These are phyloP conservation scores for Scalopus aquaticus DNA, from an alignment of 2,113 vertebrate genomes.

Conservation along the genomic window DNA sequence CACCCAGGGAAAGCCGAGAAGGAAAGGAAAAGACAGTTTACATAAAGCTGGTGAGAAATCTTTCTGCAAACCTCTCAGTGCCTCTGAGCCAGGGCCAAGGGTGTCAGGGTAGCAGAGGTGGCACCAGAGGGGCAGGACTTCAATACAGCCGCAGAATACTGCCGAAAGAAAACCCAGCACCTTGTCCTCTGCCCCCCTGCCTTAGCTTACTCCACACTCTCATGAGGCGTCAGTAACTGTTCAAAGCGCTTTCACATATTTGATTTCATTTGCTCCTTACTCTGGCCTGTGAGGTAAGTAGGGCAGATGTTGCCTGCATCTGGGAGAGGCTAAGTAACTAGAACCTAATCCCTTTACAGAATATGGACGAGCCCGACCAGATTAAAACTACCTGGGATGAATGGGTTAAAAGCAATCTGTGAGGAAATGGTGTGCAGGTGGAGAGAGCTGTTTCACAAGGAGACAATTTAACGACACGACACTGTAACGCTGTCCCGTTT, in stretches of 20 bases:
- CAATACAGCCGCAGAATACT: background rate
- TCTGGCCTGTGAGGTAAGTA: background rate
- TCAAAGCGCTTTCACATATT: background rate
- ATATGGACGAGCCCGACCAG: background rate
- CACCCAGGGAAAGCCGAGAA: background rate
- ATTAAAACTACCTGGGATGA: background rate
- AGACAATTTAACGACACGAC: background rate
- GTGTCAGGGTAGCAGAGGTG: background rate
- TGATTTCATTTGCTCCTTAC: background rate
- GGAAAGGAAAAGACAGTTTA: background rate
- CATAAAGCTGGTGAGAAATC: background rate
- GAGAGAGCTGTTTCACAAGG: background rate
- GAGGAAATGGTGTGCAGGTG: conserved; percentile 25
- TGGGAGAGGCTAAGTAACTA: background rate
- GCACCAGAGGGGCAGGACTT: background rate
- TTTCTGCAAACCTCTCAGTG: background rate
- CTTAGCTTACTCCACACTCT: background rate
- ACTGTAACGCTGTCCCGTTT: too few relatives aligned
- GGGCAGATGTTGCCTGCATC: background rate
- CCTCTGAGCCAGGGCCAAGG: background rate
- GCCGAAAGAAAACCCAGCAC: background rate
- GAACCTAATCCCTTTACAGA: background rate
- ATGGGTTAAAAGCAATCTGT: conserved; percentile 35
- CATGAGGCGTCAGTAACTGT: background rate
- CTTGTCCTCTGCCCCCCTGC: background rate